Conservation (phyloP, 2,888 invertebrate species). For the Theretra japonica region DNA sequence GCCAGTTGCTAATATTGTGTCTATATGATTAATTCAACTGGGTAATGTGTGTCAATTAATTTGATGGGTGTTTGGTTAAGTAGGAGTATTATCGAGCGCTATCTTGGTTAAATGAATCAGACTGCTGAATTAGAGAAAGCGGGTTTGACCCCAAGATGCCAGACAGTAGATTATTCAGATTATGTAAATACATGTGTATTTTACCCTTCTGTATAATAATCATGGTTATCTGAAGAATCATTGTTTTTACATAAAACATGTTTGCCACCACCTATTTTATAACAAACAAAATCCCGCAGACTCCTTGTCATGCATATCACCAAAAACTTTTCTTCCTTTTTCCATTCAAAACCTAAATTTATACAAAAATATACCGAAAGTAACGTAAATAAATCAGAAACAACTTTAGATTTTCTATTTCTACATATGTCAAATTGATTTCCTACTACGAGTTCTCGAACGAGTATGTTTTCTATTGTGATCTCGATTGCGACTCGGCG, state of each 20-base stretch:
- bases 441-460: conserved; percentile 6
- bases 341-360: background rate
- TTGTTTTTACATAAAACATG: too few relatives aligned
- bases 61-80: too few relatives aligned
- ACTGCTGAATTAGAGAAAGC: too few relatives aligned
- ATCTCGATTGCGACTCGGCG: background rate
- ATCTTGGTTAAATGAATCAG: too few relatives aligned
- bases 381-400: conserved; percentile 5
- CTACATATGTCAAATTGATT: background rate
- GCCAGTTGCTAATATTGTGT: background rate
- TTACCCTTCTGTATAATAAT: too few relatives aligned
- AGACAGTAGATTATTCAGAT: too few relatives aligned
- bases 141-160: too few relatives aligned
- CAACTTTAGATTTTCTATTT: conserved; percentile 7
- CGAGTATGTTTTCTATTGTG: background rate
- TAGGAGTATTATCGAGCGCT: too few relatives aligned
- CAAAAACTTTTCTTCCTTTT: background rate
- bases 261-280: too few relatives aligned
- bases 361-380: background rate
- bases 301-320: background rate
- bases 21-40: background rate
- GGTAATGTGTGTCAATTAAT: background rate
- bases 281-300: background rate
- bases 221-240: too few relatives aligned
- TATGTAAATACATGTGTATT: too few relatives aligned